A percentile compares a stretch with the other conserved stretches of the same genome.
Conservation (phyloP, 2,888 invertebrate species). For the Stenodera caucasica region DNA sequence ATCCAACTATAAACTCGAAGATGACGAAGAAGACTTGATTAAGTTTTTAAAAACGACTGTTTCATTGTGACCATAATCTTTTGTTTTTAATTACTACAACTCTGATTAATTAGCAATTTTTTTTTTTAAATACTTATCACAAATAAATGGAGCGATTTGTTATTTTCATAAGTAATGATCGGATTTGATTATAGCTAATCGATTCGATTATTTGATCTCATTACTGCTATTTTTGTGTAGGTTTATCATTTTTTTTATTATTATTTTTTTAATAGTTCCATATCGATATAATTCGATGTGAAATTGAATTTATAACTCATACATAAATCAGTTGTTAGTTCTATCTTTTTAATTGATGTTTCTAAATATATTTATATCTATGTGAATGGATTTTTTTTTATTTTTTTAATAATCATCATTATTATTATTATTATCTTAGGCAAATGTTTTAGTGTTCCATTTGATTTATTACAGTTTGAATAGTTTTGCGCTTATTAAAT, state of each 20-base stretch:
- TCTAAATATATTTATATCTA: neutral
- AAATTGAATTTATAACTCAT: conserved; percentile 7
- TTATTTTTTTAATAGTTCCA: neutral
- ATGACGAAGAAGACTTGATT: conserved; percentile 37
- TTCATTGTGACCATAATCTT: neutral
- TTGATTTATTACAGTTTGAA: neutral
- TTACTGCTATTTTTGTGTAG: too few species aligned
- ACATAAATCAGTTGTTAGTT: neutral
- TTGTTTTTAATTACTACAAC: too few species aligned
- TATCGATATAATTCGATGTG: conserved; percentile 3
- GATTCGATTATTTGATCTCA: too few species aligned
- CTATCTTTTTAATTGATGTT: conserved; percentile 3
- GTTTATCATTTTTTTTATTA: too few species aligned
- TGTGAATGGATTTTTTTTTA: neutral
- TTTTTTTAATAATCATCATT: neutral
- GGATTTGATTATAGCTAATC: too few species aligned
- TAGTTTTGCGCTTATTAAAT: conserved; percentile 2
- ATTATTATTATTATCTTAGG: neutral
- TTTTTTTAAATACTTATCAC: too few species aligned
- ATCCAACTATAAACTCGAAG: neutral
- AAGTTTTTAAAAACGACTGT: conserved; percentile 45
- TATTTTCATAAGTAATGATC: too few species aligned
- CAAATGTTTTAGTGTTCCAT: neutral
- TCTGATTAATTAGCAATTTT: too few species aligned
- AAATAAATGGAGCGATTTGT: too few species aligned